Base-by-base conservation (phyloP, 37 sponge, comb jelly and placozoan species). In the Geodia barretti region DNA sequence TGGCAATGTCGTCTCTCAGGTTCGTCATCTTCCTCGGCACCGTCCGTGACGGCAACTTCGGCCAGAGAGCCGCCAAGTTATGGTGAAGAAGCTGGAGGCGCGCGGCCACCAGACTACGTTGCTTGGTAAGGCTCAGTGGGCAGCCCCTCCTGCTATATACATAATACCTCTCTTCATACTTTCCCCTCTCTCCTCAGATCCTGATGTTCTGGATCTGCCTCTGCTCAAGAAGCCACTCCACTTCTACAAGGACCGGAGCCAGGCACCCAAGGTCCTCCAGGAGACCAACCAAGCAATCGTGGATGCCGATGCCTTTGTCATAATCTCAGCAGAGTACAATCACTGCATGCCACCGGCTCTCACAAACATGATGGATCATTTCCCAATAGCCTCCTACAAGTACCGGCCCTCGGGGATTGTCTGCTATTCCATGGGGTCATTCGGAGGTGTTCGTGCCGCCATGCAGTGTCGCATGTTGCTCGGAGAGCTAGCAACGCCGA, bases 251-350 rank as follows among this genome's bases (percentile, higher is more conserved):
- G 84, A 92, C 41, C 67, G 84, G 63, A 39, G 65, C 23, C 40
- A 83, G 39, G 82, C 81, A 21, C 92, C 97, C 1, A 70, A 91
- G 39, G 29, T 84, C 28, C 77, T 97, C 25, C 84, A 81, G 41
- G 86, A 94, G 39, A 80, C 82, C 20, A 73, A 92, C 26, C 72
- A 92, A 41, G 32, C 72, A 75, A 84, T 97, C 31, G 79, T 29
- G 39, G 86, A 62, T 11, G 88, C 92, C 30, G 97, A 97, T 79
- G 95, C 83, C 1, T 89, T 74, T 73, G 69, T 97, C 0, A 34
- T 92, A 25, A 64, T 95, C 28, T 71, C 93, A 19, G 92, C 90
- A 5, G 97, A 97, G 63, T 97, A 97, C 97, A 97, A 97, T 80
- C 90, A 89, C 78, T 33, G 81, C 72, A 72, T 97, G 19, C 95